Percentiles rank a stretch among this genome's conserved stretches.
Evolutionary conservation across 2,888 invertebrate genomes (phyloP).

Genomic region (Caenorhabditis sp.): DNA sequence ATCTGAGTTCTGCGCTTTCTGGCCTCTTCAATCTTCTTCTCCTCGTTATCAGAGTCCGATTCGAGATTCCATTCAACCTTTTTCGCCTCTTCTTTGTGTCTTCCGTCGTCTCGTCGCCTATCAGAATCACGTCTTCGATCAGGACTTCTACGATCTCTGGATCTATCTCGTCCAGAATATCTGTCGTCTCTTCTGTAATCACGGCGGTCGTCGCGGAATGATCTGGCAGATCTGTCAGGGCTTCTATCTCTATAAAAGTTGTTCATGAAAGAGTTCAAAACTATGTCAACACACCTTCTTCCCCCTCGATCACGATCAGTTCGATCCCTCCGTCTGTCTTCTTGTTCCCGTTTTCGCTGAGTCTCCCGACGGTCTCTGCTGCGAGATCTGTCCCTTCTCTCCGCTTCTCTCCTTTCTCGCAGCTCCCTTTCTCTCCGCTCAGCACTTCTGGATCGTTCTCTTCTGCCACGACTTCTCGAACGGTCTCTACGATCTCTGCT

Average conservation of each 20-base stretch:
- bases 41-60: slow-evolving; percentile 74
- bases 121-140: slow-evolving; percentile 34
- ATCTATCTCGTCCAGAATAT: slow-evolving; percentile 13
- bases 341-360: slow-evolving; percentile 23
- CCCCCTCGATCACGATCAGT: not conserved
- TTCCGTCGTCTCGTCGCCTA: slow-evolving; percentile 24
- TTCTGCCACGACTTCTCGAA: slow-evolving; percentile 20
- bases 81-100: slow-evolving; percentile 42
- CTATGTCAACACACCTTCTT: not conserved
- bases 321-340: slow-evolving; percentile 14
- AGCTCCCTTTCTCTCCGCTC: slow-evolving; percentile 56
- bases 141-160: slow-evolving; percentile 39
- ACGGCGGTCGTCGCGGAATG: slow-evolving; percentile 27
- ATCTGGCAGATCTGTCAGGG: slow-evolving; percentile 20
- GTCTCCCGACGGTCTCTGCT: slow-evolving; percentile 21
- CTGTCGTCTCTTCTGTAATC: slow-evolving; percentile 15
- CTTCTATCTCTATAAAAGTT: slow-evolving; percentile 38
- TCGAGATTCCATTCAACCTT: slow-evolving; percentile 71
- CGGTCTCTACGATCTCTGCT: slow-evolving; percentile 34
- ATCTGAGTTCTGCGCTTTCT: slow-evolving; percentile 70
- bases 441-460: slow-evolving; percentile 47
- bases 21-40: slow-evolving; percentile 75
- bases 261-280: not conserved
- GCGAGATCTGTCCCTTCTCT: slow-evolving; percentile 40
- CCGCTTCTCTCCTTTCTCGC: slow-evolving; percentile 31